Evolutionary conservation across 2,797 vertebrate species (phyloP), one percentile per base, ranked within the genome.

Genomic region (Basileuterus tristriatus): DNA sequence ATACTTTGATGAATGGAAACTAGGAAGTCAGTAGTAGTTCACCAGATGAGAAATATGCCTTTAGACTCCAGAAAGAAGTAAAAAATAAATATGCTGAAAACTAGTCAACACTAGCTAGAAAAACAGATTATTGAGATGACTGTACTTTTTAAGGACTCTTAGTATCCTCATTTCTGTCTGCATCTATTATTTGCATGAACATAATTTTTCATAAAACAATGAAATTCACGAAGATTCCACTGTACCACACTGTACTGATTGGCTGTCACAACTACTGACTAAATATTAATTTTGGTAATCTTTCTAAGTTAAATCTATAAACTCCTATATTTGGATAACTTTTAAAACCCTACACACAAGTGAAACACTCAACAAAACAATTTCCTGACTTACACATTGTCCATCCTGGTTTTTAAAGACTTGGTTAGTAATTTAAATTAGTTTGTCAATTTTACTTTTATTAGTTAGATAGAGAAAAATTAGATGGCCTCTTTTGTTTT

Each of bases 281-380:
- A 91, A 89, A 90, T 77, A 88, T 34, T 91, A 87, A 50, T 91
- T 75, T 84, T 71, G 49, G 56, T 90, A 77, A 60, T 22, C 39
- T 85, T 89, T 95, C 72, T 65, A 84, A 84, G 63, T 37, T 76
- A 82, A 70, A 82, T 82, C 41, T 90, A 56, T 83, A 63, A 94
- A 76, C 23, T 76, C 47, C 77, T 83, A 11, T 52, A 86, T 62
- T 47, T 75, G 52, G 17, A 30, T 78, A 79, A 76, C 59, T 90
- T 94, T 26, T 55, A 58, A 84, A 79, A 82, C 27, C 24, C 21
- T 74, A 52, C 12, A 56, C n/a, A 47, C 16, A 74, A 79, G 37
- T n/a, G 17, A 79, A 86, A 90, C 64, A 90, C 69, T 65, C 55
- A 87, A 39, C 32, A 87, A 87, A 84, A 41, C 3, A 2, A 58